These are phyloP conservation scores for Thera britannica DNA, from an alignment of 2,888 invertebrate species.

Conservation along the genomic window DNA sequence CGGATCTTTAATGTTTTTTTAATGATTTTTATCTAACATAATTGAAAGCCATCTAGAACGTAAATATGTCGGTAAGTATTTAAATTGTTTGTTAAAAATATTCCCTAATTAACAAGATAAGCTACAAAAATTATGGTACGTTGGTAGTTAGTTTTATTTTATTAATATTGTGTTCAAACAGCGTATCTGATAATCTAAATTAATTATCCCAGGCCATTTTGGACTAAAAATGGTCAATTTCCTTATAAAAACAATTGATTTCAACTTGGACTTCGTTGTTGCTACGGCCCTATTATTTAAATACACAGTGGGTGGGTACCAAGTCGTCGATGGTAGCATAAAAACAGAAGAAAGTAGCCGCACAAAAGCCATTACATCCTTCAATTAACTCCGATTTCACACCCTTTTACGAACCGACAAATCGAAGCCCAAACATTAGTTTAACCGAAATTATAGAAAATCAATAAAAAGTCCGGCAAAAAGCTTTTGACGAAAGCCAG, in stretches of 20 bases:
- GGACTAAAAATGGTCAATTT: conserved; percentile 28
- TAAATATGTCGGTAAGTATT: conserved; percentile 47
- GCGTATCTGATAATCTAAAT: conserved; percentile 58
- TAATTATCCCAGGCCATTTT: conserved; percentile 51
- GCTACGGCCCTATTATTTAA: conserved; percentile 34
- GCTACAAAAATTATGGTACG: conserved; percentile 58
- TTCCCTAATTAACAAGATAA: conserved; percentile 58
- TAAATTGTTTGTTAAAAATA: conserved; percentile 59
- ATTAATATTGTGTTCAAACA: conserved; percentile 52
- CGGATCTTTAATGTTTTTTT: not conserved
- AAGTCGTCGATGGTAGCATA: conserved; percentile 36
- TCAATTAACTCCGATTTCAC: conserved; percentile 83
- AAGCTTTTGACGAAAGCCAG: conserved; percentile 64
- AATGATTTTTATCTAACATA: conserved; percentile 28
- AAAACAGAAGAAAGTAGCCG: conserved; percentile 73
- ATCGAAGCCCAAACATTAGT: conserved; percentile 84
- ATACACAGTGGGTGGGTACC: conserved; percentile 41
- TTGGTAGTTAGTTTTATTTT: conserved; percentile 54
- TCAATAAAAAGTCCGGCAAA: conserved; percentile 76
- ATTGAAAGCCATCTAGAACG: conserved; percentile 42
- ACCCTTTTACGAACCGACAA: conserved; percentile 84
- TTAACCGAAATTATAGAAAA: conserved; percentile 82
- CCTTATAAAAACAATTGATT: conserved; percentile 3
- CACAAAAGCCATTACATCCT: conserved; percentile 79
- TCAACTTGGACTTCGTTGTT: conserved; percentile 6